phyloP scores from a whole-genome alignment of 2,113 vertebrate genomes.

The Ascaphus truei region DNA sequence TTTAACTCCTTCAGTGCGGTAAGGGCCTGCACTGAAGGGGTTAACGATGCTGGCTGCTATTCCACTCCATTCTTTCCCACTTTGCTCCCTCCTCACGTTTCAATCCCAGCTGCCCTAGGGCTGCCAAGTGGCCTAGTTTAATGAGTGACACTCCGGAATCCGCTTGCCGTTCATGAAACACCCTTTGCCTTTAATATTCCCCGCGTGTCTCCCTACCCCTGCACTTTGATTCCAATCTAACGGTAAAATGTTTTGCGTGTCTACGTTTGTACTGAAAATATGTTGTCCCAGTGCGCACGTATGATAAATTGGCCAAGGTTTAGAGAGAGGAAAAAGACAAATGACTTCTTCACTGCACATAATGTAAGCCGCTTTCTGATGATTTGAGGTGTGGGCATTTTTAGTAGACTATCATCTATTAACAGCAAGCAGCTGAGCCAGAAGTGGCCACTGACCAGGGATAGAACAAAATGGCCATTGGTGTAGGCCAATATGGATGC shows the following conservation, averaged over 20 bases:
- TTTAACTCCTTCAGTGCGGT: too few relatives aligned
- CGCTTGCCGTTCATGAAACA: not conserved
- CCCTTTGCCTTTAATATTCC: slow-evolving; percentile 22
- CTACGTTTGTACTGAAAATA: not conserved
- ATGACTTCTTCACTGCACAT: not conserved
- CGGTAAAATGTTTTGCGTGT: not conserved
- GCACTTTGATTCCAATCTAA: slow-evolving; percentile 11
- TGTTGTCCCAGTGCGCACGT: not conserved
- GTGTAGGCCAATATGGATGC: too few relatives aligned
- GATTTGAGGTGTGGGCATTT: too few relatives aligned
- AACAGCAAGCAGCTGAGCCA: too few relatives aligned
- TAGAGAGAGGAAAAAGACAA: not conserved
- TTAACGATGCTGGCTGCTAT: not conserved
- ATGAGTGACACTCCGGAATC: slow-evolving; percentile 28
- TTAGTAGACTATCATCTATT: too few relatives aligned
- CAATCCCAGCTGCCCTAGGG: slow-evolving; percentile 16
- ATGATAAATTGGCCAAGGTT: not conserved
- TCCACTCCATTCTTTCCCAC: not conserved
- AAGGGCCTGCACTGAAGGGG: not conserved
- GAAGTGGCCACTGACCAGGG: too few relatives aligned
- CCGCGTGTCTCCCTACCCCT: not conserved
- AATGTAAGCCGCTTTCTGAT: too few relatives aligned
- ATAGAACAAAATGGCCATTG: too few relatives aligned
- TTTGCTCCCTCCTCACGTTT: slow-evolving; percentile 22
- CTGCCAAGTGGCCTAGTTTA: slow-evolving; percentile 34